Conservation (phyloP, 2,113 vertebrate species). For the Entomyzon cyanotis region DNA sequence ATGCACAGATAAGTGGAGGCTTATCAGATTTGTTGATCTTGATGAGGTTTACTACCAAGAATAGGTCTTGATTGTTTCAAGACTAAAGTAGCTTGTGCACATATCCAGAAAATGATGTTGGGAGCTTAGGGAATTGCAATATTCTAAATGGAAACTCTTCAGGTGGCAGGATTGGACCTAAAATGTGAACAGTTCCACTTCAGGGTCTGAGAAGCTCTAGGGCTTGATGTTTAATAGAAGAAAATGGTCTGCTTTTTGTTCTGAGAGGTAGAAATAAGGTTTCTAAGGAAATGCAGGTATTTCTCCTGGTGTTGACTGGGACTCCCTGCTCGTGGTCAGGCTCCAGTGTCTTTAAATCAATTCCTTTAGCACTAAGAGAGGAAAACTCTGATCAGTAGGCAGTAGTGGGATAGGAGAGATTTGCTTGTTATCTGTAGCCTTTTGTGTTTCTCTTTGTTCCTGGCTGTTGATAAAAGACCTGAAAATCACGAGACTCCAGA, state of each 20-base stretch:
- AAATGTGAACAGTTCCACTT: not conserved
- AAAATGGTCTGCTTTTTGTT: not conserved
- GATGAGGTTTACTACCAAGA: not conserved
- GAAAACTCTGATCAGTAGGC: not conserved
- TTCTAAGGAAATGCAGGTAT: not conserved
- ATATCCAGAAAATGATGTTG: not conserved
- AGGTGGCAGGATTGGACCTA: not conserved
- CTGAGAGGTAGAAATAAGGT: not conserved
- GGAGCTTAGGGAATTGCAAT: not conserved
- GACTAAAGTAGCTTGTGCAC: not conserved
- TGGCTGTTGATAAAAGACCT: not conserved
- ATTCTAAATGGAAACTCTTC: not conserved
- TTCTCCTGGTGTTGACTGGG: not conserved
- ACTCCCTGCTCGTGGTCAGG: not conserved
- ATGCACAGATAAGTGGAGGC: not conserved
- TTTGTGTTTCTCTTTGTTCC: not conserved
- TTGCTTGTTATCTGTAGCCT: not conserved
- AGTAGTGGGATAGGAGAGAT: not conserved
- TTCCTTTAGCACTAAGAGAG: not conserved
- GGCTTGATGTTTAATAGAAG: not conserved
- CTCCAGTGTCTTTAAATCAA: not conserved
- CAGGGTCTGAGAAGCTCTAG: not conserved
- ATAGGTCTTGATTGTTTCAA: not conserved
- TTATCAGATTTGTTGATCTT: not conserved
- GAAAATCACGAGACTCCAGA: not conserved